Evolutionary conservation across 1,140 invertebrate genomes (phyloP).

Genomic region (Armadillidium nasatum): DNA sequence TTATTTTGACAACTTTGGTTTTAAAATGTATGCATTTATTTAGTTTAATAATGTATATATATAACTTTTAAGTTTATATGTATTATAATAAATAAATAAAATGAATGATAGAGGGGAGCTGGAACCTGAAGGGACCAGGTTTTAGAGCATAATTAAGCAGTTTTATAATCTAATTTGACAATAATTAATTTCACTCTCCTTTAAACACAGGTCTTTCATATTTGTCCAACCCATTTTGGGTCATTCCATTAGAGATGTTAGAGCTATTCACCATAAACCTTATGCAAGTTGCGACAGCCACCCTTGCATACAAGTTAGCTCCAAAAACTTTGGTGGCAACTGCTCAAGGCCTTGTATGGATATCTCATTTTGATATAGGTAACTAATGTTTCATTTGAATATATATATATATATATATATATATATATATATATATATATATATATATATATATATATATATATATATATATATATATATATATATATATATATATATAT

Average conservation of each 20-base stretch:
- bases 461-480: neutral
- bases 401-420: neutral
- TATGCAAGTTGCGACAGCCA: constrained; percentile 74
- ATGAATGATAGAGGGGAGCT: too few species aligned
- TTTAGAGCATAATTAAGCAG: too few species aligned
- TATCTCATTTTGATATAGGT: constrained; percentile 76
- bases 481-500: neutral
- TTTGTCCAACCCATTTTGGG: constrained; percentile 61
- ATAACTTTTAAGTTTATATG: too few species aligned
- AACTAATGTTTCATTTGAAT: constrained; percentile 37
- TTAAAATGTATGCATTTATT: too few species aligned
- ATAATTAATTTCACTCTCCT: too few species aligned
- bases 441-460: neutral
- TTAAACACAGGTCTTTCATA: constrained; percentile 62
- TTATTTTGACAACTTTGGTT: too few species aligned
- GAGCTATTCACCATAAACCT: constrained; percentile 76
- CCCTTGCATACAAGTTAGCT: constrained; percentile 73
- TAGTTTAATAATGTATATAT: too few species aligned
- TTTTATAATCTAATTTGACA: too few species aligned
- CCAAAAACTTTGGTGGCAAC: constrained; percentile 72
- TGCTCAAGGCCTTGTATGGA: constrained; percentile 72
- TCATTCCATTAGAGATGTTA: constrained; percentile 65
- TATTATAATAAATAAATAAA: too few species aligned
- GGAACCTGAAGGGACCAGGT: too few species aligned
- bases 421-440: constrained; percentile 1